Conservation (phyloP, 2,113 vertebrate species). For the Morone chrysops region DNA sequence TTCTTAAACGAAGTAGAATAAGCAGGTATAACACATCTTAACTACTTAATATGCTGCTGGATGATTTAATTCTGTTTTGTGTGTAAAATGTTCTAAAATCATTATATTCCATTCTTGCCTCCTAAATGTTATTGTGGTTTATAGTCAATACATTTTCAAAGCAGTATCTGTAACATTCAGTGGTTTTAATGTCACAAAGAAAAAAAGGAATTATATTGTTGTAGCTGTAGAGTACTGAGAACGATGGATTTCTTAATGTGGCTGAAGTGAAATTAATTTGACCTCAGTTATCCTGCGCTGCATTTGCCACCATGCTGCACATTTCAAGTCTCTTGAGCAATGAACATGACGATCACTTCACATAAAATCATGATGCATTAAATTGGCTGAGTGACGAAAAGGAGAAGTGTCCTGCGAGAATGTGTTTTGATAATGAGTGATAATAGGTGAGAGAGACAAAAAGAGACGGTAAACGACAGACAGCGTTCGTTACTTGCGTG, state of each 20-base stretch:
- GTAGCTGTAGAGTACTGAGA: not conserved
- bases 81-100: too few relatives aligned
- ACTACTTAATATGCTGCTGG: too few relatives aligned
- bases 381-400: constrained; percentile 53
- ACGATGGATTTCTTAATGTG: constrained; percentile 7
- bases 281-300: constrained; percentile 3
- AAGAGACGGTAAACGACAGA: constrained; percentile 1
- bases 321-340: constrained; percentile 16
- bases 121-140: not conserved
- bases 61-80: too few relatives aligned
- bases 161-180: not conserved
- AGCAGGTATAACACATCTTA: too few relatives aligned
- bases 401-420: constrained; percentile 25
- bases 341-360: constrained; percentile 13
- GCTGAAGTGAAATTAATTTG: constrained; percentile 1
- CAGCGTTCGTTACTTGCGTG: not conserved
- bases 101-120: too few relatives aligned
- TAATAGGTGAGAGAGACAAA: constrained; percentile 4
- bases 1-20: too few relatives aligned
- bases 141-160: not conserved
- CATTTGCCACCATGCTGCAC: constrained; percentile 25
- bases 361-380: constrained; percentile 53
- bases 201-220: not conserved
- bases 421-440: constrained; percentile 41
- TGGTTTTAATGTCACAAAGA: not conserved